A percentile compares a stretch with the other conserved stretches of the same genome.
phyloP scores from a whole-genome alignment of 1,140 invertebrate species.

The Phthorimaea operculella region DNA sequence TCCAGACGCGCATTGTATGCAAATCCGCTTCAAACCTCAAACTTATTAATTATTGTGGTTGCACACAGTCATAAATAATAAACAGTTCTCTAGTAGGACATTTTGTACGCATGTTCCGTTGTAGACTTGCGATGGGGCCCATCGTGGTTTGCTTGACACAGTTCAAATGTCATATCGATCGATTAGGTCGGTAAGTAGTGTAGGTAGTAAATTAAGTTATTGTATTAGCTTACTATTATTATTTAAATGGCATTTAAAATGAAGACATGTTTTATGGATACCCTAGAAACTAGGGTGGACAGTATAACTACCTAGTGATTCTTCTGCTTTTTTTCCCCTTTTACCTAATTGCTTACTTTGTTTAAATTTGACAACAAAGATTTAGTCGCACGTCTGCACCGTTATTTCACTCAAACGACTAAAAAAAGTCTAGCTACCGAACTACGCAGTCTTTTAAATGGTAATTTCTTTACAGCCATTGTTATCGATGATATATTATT shows the following conservation, averaged over 20 bases:
- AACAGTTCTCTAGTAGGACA: constrained; percentile 22
- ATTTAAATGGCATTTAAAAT: too few species aligned
- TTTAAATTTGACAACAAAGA: too few species aligned
- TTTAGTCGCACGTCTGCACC: constrained; percentile 15
- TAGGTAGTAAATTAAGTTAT: too few species aligned
- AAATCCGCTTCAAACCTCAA: constrained; percentile 46
- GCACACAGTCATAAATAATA: constrained; percentile 43
- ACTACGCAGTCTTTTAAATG: constrained; percentile 49
- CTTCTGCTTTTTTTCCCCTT: too few species aligned
- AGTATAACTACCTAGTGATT: too few species aligned
- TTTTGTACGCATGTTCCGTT: constrained; percentile 11
- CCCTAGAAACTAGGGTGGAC: too few species aligned
- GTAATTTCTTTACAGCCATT: constrained; percentile 33
- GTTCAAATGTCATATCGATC: too few species aligned
- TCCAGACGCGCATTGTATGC: constrained; percentile 53
- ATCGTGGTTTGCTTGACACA: too few species aligned
- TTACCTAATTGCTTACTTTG: too few species aligned
- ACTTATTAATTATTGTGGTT: constrained; percentile 58
- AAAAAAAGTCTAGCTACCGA: constrained; percentile 32
- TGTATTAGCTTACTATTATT: too few species aligned
- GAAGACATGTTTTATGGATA: too few species aligned
- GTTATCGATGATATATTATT: constrained; percentile 25
- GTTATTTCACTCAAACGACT: constrained; percentile 5
- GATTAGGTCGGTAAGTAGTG: too few species aligned
- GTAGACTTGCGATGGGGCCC: constrained; percentile 20